phyloP scores from a whole-genome alignment of 2,888 invertebrate genomes.

The Calameuta pallipes region DNA sequence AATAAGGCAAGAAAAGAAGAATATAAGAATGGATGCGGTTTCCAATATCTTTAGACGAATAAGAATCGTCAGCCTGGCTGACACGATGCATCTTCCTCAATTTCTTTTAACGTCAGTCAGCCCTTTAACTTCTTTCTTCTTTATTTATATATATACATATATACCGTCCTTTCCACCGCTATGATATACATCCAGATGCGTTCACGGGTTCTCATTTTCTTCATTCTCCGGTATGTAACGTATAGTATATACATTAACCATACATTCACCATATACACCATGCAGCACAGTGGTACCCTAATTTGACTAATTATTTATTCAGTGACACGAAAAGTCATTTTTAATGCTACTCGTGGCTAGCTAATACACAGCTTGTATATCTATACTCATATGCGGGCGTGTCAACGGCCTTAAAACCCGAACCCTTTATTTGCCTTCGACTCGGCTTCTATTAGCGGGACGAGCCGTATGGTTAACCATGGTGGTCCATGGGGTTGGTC shows the following conservation, averaged over 20 bases:
- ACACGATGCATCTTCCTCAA: not conserved
- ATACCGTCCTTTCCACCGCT: not conserved
- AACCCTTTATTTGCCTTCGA: conserved; percentile 14
- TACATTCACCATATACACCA: not conserved
- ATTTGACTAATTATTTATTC: conserved; percentile 45
- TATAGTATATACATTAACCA: not conserved
- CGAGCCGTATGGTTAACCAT: conserved; percentile 30
- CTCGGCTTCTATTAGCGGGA: conserved; percentile 24
- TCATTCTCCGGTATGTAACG: not conserved
- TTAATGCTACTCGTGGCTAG: not conserved
- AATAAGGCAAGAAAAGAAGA: not conserved
- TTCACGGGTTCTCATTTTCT: not conserved
- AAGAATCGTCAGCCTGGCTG: not conserved
- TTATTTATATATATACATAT: not conserved
- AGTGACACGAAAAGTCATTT: conserved; percentile 7
- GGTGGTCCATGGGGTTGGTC: conserved; percentile 13
- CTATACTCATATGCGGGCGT: conserved; percentile 28
- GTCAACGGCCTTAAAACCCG: conserved; percentile 22
- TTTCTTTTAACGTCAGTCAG: not conserved
- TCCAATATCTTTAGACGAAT: not conserved
- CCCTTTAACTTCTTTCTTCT: not conserved
- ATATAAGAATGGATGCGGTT: not conserved
- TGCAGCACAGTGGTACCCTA: not conserved
- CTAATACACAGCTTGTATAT: not conserved
- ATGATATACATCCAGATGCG: not conserved